These are phyloP conservation scores for Caenorhabditis sp. DNA, from an alignment of 2,888 invertebrate species.

Conservation along the genomic window DNA sequence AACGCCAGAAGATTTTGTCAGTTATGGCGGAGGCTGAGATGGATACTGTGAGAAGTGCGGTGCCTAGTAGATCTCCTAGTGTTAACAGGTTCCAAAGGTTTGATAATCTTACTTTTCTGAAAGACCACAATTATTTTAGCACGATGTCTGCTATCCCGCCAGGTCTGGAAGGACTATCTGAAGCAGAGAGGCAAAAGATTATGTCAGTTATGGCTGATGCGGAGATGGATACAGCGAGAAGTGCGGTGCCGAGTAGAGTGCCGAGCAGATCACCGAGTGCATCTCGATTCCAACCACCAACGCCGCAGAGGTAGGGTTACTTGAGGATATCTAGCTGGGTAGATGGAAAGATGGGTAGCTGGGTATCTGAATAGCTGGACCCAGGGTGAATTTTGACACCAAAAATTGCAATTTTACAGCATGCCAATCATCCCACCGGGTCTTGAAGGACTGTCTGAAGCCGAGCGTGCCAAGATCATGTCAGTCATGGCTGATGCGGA, in stretches of 20 bases:
- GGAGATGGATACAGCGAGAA: conserved; percentile 17
- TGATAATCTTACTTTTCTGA: no score
- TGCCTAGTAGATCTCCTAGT: conserved; percentile 36
- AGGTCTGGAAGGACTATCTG: conserved; percentile 16
- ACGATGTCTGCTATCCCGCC: no score
- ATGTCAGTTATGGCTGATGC: conserved; percentile 76
- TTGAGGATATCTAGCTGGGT: no score
- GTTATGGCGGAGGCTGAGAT: conserved; percentile 74
- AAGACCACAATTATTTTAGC: no score
- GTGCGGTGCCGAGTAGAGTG: neutral
- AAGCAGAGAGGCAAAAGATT: conserved; percentile 76
- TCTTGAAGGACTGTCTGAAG: conserved; percentile 74
- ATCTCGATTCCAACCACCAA: no score
- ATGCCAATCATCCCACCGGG: conserved; percentile 53
- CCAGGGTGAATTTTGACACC: no score
- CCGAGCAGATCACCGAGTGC: no score
- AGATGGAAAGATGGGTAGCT: no score
- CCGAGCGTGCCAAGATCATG: conserved; percentile 77
- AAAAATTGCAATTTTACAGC: neutral
- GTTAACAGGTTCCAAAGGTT: no score
- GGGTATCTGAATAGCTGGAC: no score
- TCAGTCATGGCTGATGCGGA: conserved; percentile 78
- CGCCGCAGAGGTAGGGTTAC: no score
- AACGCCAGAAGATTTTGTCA: conserved; percentile 76
- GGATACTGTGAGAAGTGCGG: conserved; percentile 16